A percentile compares a stretch with the other conserved stretches of the same genome.
phyloP scores from a whole-genome alignment of 2,113 vertebrate genomes.

The human region DNA sequence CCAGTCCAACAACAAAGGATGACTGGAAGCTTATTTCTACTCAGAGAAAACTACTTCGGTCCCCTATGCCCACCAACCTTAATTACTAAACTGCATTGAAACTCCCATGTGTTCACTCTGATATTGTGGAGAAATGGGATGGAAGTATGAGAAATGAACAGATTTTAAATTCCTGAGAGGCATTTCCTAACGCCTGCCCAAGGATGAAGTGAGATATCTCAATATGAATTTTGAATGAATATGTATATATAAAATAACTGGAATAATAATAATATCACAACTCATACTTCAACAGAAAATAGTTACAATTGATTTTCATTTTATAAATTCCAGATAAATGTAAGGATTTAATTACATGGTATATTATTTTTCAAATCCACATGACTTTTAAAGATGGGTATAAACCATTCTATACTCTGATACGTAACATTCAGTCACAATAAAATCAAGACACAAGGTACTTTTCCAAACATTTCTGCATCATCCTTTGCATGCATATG shows the following conservation, averaged over 20 bases:
- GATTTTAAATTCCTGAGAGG: not conserved
- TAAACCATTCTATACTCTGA: constrained; percentile 29
- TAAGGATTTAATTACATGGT: not conserved
- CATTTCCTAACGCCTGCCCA: not conserved
- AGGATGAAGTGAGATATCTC: not conserved
- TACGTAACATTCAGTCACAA: constrained; percentile 18
- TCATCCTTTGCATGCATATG: not conserved
- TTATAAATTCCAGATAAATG: constrained; percentile 60
- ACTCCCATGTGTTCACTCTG: not conserved
- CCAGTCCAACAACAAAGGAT: not conserved
- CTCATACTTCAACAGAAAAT: not conserved
- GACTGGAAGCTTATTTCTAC: not conserved
- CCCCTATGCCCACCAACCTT: not conserved
- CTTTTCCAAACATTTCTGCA: constrained; percentile 22
- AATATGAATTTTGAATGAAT: not conserved
- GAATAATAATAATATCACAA: not conserved
- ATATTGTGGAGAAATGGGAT: not conserved
- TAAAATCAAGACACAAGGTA: not conserved
- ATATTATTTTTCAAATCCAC: constrained; percentile 37
- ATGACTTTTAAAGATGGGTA: constrained; percentile 38
- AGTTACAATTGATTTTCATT: constrained; percentile 13
- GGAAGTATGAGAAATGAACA: not conserved
- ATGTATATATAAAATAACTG: not conserved
- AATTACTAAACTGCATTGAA: not conserved
- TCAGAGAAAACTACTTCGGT: not conserved